Evolutionary conservation across 2,113 vertebrate genomes (phyloP).

Genomic region (Cavia aperea): DNA sequence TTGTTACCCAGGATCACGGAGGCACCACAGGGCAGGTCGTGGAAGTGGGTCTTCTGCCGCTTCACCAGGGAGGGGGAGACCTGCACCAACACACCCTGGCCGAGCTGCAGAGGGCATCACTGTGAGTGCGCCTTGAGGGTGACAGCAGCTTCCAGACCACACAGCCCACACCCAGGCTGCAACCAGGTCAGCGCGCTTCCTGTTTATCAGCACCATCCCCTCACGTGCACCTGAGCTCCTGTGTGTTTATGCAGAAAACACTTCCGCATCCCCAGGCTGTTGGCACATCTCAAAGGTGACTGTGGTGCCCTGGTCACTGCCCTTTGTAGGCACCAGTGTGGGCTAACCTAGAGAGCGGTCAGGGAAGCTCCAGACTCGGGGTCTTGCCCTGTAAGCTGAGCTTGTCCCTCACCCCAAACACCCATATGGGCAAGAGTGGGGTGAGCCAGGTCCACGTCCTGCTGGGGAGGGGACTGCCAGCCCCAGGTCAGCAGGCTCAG

Average conservation of each 20-base stretch:
- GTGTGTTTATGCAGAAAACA: not conserved
- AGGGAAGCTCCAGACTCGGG: not conserved
- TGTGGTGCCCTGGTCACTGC: too few species aligned
- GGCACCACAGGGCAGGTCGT: conserved; percentile 92
- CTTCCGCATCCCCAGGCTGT: not conserved
- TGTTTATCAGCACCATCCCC: fast-evolving
- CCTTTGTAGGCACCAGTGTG: not conserved
- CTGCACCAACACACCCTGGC: conserved; percentile 92
- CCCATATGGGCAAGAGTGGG: not conserved
- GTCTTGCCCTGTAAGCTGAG: not conserved
- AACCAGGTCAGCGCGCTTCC: not conserved
- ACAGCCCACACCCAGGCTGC: fast-evolving
- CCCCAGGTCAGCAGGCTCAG: not conserved
- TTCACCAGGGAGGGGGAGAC: conserved; percentile 94
- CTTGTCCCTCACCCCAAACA: not conserved
- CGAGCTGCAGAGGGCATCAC: conserved; percentile 76
- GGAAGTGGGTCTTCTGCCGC: conserved; percentile 96
- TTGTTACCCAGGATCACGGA: conserved; percentile 96
- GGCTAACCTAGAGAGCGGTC: not conserved
- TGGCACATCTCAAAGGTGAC: not conserved
- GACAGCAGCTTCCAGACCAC: not conserved
- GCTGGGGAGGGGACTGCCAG: fast-evolving
- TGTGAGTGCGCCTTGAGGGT: not conserved
- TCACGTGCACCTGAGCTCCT: fast-evolving
- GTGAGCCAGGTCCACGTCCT: not conserved